These are phyloP conservation scores for Idaea biselata DNA, from an alignment of 2,888 invertebrate genomes.

Conservation along the genomic window DNA sequence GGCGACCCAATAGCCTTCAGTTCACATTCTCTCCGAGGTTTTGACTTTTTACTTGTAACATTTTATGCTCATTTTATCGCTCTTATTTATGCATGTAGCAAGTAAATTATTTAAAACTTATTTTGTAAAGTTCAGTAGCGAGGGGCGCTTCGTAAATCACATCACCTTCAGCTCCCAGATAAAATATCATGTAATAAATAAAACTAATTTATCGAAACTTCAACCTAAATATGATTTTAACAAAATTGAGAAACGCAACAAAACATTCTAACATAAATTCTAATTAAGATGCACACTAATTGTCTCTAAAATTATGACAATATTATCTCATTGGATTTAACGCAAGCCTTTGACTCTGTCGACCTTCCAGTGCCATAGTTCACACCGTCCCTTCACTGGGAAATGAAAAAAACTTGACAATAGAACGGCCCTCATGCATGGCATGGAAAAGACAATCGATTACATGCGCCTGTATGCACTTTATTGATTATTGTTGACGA, in stretches of 20 bases:
- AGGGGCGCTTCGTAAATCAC: not conserved
- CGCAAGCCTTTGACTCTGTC: constrained; percentile 65
- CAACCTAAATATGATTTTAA: not conserved
- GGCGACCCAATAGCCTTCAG: not conserved
- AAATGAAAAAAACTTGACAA: constrained; percentile 75
- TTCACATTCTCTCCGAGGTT: not conserved
- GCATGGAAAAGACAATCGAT: constrained; percentile 74
- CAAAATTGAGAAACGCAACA: not conserved
- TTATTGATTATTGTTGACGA: constrained; percentile 74
- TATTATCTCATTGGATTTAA: constrained; percentile 39
- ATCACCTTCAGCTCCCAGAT: not conserved
- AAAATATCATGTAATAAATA: not conserved
- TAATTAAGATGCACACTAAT: not conserved
- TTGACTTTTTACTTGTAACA: not conserved
- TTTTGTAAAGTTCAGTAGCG: not conserved
- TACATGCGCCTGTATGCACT: constrained; percentile 66
- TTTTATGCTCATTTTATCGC: not conserved
- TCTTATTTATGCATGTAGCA: not conserved
- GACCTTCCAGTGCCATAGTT: constrained; percentile 72
- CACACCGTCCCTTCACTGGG: constrained; percentile 78
- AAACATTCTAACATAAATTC: not conserved
- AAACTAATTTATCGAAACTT: not conserved
- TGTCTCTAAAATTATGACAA: constrained; percentile 19
- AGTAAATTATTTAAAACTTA: not conserved
- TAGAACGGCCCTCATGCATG: constrained; percentile 64